Evolutionary conservation across 2,888 invertebrate species (phyloP).

Genomic region (Leptinotarsa rubiginosa): DNA sequence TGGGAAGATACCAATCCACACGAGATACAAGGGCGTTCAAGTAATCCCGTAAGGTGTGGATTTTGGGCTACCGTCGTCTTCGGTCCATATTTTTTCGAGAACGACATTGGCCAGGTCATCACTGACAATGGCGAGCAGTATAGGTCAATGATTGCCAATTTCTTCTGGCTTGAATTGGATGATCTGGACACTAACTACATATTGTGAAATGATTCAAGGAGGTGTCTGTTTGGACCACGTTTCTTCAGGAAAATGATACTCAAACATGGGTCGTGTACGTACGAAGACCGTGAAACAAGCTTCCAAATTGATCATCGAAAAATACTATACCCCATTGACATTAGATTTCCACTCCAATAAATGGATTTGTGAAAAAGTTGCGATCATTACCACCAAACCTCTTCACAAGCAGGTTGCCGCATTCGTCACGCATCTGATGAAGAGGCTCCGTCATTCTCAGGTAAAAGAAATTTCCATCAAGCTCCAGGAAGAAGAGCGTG

Average conservation of each 20-base stretch:
- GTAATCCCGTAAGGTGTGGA: no score
- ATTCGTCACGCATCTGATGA: conserved; percentile 99
- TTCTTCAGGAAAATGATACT: conserved; percentile 42
- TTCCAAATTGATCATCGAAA: conserved; percentile 98
- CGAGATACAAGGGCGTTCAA: no score
- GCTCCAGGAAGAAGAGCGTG: conserved; percentile 99
- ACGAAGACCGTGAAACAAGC: conserved; percentile 99
- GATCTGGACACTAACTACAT: no score
- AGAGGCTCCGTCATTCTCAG: conserved; percentile 96
- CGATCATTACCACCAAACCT: conserved; percentile 98
- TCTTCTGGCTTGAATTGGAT: no score
- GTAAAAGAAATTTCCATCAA: conserved; percentile 99
- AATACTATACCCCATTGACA: conserved; percentile 97
- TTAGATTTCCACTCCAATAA: conserved; percentile 99
- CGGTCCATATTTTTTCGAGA: no score
- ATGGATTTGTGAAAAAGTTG: conserved; percentile 99
- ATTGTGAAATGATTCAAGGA: not conserved
- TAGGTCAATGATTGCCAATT: no score
- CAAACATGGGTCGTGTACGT: conserved; percentile 93
- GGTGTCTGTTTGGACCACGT: conserved; percentile 45
- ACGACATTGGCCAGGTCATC: no score
- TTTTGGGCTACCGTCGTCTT: no score
- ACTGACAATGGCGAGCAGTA: no score
- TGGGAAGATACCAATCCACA: no score
- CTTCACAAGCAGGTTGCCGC: conserved; percentile 99